Evolutionary conservation across 2,888 invertebrate genomes (phyloP).

Genomic region (Andrena flavipes): DNA sequence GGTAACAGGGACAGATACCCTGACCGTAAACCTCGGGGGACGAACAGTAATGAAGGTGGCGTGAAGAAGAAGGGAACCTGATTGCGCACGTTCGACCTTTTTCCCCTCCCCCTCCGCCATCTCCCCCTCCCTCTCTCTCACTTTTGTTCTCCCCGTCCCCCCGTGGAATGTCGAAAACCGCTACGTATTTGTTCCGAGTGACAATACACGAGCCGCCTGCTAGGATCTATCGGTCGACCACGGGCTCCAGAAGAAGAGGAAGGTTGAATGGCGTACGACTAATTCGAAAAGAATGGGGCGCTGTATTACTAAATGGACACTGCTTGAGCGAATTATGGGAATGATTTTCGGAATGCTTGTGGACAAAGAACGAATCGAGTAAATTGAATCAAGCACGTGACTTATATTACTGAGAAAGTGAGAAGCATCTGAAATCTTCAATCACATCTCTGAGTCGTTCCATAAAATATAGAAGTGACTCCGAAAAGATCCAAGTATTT

Average conservation of each 20-base stretch:
- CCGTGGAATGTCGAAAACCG: constrained; percentile 59
- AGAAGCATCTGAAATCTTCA: no score
- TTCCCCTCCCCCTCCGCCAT: constrained; percentile 53
- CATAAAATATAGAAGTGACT: no score
- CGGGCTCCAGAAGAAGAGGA: background rate
- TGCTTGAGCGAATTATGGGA: no score
- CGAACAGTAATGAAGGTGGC: constrained; percentile 63
- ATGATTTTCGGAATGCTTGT: no score
- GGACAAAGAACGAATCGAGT: no score
- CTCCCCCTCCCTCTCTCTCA: constrained; percentile 45
- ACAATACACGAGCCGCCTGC: constrained; percentile 28
- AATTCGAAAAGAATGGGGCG: no score
- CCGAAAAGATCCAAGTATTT: no score
- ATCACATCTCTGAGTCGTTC: no score
- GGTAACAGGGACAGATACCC: constrained; percentile 62
- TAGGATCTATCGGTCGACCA: background rate
- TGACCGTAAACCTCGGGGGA: constrained; percentile 59
- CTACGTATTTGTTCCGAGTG: constrained; percentile 45
- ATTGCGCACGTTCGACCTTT: constrained; percentile 66
- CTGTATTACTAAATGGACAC: no score
- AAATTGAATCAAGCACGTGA: no score
- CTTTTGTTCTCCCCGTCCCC: constrained; percentile 25
- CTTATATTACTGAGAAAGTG: no score
- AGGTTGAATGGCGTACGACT: background rate
- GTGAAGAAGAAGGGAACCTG: constrained; percentile 64